A percentile compares a stretch with the other conserved stretches of the same genome.
phyloP scores from a whole-genome alignment of 2,888 invertebrate species.

The Teleiodes luculella region DNA sequence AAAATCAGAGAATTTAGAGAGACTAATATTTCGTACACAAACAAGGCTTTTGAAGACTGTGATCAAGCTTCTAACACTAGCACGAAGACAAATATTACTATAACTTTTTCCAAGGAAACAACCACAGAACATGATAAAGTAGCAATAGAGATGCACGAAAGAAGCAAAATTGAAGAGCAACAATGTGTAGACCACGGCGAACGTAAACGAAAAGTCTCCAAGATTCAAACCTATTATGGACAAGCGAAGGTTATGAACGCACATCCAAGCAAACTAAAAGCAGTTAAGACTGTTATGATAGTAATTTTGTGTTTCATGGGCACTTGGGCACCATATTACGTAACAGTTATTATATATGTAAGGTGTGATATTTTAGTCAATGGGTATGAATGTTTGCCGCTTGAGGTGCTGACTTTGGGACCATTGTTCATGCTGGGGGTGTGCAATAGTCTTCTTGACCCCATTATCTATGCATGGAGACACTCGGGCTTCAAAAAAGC shows the following conservation, averaged over 20 bases:
- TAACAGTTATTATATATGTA: conserved; percentile 72
- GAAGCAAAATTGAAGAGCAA: conserved; percentile 26
- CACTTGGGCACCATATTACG: conserved; percentile 80
- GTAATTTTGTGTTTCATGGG: conserved; percentile 76
- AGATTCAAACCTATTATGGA: conserved; percentile 29
- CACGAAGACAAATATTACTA: conserved; percentile 32
- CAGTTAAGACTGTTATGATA: conserved; percentile 78
- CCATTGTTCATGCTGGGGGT: conserved; percentile 78
- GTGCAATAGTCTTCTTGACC: conserved; percentile 77
- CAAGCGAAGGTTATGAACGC: conserved; percentile 30
- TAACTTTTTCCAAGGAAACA: conserved; percentile 36
- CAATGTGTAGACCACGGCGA: conserved; percentile 19
- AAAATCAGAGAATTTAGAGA: conserved; percentile 60
- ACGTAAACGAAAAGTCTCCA: conserved; percentile 27
- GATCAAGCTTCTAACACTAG: conserved; percentile 22
- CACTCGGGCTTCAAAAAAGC: conserved; percentile 78
- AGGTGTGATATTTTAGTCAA: conserved; percentile 60
- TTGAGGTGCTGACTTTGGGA: conserved; percentile 74
- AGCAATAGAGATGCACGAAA: conserved; percentile 28
- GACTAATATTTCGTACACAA: conserved; percentile 36
- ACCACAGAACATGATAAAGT: conserved; percentile 22
- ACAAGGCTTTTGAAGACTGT: conserved; percentile 47
- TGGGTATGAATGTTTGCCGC: conserved; percentile 61
- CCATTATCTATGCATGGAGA: conserved; percentile 81
- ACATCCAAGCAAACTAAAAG: conserved; percentile 74